Conservation (phyloP, 2,113 vertebrate genomes). For the Motacilla alba region DNA sequence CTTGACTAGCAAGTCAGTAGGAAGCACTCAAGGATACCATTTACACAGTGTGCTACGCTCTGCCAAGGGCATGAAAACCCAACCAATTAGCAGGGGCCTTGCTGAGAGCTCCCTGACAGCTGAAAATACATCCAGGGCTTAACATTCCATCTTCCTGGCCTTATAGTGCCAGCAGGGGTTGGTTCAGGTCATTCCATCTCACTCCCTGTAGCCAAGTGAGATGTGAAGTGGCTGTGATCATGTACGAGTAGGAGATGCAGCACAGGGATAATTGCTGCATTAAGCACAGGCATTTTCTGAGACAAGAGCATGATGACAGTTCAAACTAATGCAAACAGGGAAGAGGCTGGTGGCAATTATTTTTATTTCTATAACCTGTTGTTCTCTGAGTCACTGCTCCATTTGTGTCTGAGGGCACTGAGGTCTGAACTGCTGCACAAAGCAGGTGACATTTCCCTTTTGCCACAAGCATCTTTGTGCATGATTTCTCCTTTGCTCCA, state of each 20-base stretch:
- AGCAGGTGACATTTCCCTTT: neutral
- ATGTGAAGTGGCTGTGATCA: neutral
- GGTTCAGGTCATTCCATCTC: neutral
- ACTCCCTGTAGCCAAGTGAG: neutral
- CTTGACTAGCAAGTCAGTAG: neutral
- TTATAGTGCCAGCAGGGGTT: neutral
- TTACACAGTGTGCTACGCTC: neutral
- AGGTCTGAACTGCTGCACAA: neutral
- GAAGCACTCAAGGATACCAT: neutral
- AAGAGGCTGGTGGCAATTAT: neutral
- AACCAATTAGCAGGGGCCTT: neutral
- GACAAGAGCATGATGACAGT: neutral
- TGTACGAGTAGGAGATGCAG: neutral
- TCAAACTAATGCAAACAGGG: neutral
- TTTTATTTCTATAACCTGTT: neutral
- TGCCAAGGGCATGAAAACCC: neutral
- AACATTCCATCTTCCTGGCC: neutral
- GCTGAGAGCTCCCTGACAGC: neutral
- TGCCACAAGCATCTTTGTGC: neutral
- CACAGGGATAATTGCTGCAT: neutral
- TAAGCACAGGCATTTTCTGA: neutral
- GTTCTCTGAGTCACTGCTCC: neutral
- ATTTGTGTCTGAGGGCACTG: neutral
- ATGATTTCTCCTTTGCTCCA: neutral
- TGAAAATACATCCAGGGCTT: neutral